phyloP scores from a whole-genome alignment of 2,888 invertebrate genomes.

The Watsonalla binaria region DNA sequence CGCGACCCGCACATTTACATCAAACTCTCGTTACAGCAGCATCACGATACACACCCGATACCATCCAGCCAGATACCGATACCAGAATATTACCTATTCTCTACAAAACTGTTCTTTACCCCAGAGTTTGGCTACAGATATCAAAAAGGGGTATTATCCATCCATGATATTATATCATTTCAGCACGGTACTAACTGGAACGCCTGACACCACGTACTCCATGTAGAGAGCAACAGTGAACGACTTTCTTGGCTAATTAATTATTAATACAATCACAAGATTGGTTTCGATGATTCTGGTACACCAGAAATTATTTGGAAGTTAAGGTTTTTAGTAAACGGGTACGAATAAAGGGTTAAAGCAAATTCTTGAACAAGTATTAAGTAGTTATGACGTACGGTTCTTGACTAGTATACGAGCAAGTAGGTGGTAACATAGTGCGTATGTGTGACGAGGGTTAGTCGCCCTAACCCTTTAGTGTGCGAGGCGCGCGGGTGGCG shows the following conservation, averaged over 20 bases:
- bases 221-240: too few relatives aligned
- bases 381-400: not conserved
- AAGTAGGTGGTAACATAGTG: slow-evolving; percentile 29
- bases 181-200: too few relatives aligned
- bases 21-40: slow-evolving; percentile 58
- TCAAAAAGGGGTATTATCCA: too few relatives aligned
- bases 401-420: slow-evolving; percentile 7
- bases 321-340: not conserved
- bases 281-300: too few relatives aligned
- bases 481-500: slow-evolving; percentile 44
- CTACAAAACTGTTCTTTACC: too few relatives aligned
- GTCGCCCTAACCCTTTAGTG: slow-evolving; percentile 71
- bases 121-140: too few relatives aligned
- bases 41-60: slow-evolving; percentile 20
- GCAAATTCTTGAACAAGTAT: too few relatives aligned
- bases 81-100: not conserved
- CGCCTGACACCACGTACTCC: too few relatives aligned
- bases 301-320: not conserved
- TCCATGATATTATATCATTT: too few relatives aligned
- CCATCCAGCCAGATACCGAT: not conserved
- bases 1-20: slow-evolving; percentile 59
- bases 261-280: too few relatives aligned
- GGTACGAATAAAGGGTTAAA: too few relatives aligned
- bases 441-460: slow-evolving; percentile 48
- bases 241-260: too few relatives aligned